Percentiles rank a stretch among this genome's conserved stretches.
Evolutionary conservation across 2,888 invertebrate genomes (phyloP).

Genomic region (Laothoe populi): DNA sequence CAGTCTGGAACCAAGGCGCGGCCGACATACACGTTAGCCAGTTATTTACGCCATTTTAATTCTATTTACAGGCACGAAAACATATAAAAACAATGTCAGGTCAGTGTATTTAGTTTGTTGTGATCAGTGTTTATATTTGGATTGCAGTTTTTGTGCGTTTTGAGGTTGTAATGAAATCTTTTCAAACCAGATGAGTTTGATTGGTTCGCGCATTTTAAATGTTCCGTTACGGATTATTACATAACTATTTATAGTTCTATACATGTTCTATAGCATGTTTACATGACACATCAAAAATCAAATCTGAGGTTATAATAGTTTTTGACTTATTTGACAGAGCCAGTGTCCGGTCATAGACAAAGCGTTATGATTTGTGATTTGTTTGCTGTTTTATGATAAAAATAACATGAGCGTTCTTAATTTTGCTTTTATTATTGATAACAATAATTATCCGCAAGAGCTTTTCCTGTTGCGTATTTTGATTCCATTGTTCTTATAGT

Average conservation of each 20-base stretch:
- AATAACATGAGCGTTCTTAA: too few species aligned
- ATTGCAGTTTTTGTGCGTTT: neutral
- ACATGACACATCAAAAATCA: neutral
- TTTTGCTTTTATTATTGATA: neutral
- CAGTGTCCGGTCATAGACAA: neutral
- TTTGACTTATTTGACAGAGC: neutral
- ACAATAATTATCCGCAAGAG: too few species aligned
- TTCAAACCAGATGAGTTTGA: neutral
- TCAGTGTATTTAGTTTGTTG: neutral
- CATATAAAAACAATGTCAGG: constrained; percentile 1
- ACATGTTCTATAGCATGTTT: neutral
- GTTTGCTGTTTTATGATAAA: too few species aligned
- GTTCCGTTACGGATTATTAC: constrained; percentile 3
- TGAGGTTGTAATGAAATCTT: neutral
- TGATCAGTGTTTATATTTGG: neutral
- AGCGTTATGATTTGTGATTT: too few species aligned
- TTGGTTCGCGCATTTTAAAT: constrained; percentile 4
- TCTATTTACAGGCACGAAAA: neutral
- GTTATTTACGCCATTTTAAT: neutral
- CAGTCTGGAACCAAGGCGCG: neutral
- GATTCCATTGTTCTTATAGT: too few species aligned
- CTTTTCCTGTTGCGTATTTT: too few species aligned
- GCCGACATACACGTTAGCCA: neutral
- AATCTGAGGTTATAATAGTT: neutral
- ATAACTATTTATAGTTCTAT: constrained; percentile 8